Base-by-base conservation (phyloP, 2,797 vertebrate species). In the Sebastes matsubarae region DNA sequence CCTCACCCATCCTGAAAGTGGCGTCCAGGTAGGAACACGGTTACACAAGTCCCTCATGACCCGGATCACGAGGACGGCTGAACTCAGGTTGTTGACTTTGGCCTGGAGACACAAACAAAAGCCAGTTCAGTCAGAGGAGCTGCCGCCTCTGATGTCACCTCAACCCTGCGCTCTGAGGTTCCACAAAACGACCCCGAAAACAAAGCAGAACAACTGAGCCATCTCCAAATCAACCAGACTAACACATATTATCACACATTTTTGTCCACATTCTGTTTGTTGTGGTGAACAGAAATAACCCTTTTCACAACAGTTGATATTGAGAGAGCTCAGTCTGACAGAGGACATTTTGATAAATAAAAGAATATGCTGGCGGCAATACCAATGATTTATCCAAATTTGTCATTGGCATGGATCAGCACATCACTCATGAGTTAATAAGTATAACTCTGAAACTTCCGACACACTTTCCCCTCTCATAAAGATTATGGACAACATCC, bases 1-100 rank as follows among this genome's bases (percentile, higher is more conserved):
- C 77, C 95, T 97, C 95, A 99, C 98, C 98, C 98, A 99, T 97
- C 97, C 98, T 83, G 96, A 89, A 20, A 99, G 96, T 0, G 98
- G 97, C 0, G 95, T 93, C 98, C 98, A 99, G 52, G 97, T 96
- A 18, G 98, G 96, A 58, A 98, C 96, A 0, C 98, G 96, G 8
- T 96, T 96, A 82, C 98, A 99, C 32, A 99, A 93, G 81, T 99
- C 98, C 79, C 98, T 97, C 92, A 99, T 93, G 87, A 99, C 96
- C 29, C 98, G 96, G 90, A 99, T 98, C 69, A 99, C 97, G 8
- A 99, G 95, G 82, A 99, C 96, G 2, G 97, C 98, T 1, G 97
- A 99, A 92, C 95, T 96, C 92, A 98, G 94, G 68, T 96, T 94
- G 58, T 96, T 98, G 70, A 97, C 97, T 95, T 98, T 98, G 86